Percentiles rank a stretch among this genome's conserved stretches.
These are phyloP conservation scores for Bujurquina vittata DNA, from an alignment of 2,113 vertebrate genomes.

Conservation along the genomic window DNA sequence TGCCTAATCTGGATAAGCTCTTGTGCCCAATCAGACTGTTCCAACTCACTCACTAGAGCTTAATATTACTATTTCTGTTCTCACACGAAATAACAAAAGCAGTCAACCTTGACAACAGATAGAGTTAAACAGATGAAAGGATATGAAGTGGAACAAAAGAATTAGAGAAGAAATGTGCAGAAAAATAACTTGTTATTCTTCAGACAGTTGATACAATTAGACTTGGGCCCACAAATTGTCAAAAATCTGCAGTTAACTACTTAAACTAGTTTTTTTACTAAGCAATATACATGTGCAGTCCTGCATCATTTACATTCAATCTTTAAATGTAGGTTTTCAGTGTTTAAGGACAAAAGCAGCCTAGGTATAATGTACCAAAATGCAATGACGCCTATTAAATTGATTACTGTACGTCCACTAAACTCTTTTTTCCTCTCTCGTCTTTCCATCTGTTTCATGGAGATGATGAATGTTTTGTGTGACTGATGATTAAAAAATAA, in stretches of 20 bases:
- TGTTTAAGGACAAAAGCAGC: slow-evolving; percentile 5
- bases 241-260: background rate
- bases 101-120: slow-evolving; percentile 37
- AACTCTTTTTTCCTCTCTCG: background rate
- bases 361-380: background rate
- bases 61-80: slow-evolving; percentile 50
- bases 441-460: background rate
- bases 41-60: slow-evolving; percentile 57
- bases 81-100: slow-evolving; percentile 44
- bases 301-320: background rate
- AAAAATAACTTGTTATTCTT: slow-evolving; percentile 6
- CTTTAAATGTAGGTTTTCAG: slow-evolving; percentile 5
- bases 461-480: background rate
- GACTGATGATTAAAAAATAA: slow-evolving; percentile 2
- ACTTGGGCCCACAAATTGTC: background rate
- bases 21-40: slow-evolving; percentile 62
- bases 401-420: background rate
- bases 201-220: background rate
- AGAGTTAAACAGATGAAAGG: slow-evolving; percentile 15
- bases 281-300: background rate
- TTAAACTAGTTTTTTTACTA: background rate
- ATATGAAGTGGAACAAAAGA: slow-evolving; percentile 30
- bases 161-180: slow-evolving; percentile 4
- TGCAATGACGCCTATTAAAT: slow-evolving; percentile 18
- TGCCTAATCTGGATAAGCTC: slow-evolving; percentile 64